Percentiles rank a stretch among this genome's conserved stretches.
Evolutionary conservation across 2,888 invertebrate genomes (phyloP).

Genomic region (Athrips mouffetella): DNA sequence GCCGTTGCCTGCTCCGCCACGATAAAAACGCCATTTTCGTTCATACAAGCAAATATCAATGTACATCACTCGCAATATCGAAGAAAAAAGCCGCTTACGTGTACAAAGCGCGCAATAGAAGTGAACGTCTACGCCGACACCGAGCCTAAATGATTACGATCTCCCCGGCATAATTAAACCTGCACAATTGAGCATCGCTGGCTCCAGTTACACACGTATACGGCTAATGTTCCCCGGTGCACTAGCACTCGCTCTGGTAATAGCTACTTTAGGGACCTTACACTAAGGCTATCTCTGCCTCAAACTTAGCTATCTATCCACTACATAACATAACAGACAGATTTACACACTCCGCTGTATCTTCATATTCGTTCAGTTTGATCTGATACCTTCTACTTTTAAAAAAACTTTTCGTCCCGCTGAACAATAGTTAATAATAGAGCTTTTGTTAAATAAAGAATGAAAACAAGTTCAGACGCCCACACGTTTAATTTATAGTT

Average conservation of each 20-base stretch:
- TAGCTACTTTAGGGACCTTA: neutral
- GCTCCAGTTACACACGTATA: conserved; percentile 3
- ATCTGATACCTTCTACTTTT: too few relatives aligned
- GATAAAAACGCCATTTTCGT: too few relatives aligned
- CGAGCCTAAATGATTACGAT: neutral
- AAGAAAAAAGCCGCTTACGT: neutral
- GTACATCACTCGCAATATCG: neutral
- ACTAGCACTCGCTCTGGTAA: conserved; percentile 6
- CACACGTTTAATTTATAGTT: conserved; percentile 1
- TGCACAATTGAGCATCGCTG: neutral
- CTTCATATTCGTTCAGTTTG: too few relatives aligned
- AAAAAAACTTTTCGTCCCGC: neutral
- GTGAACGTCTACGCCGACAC: neutral
- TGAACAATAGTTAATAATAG: neutral
- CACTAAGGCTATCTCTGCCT: too few relatives aligned
- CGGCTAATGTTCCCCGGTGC: conserved; percentile 5
- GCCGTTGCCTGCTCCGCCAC: neutral
- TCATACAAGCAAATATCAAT: neutral
- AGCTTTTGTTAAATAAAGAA: neutral
- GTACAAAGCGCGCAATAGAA: neutral
- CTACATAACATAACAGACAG: too few relatives aligned
- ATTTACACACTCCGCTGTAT: too few relatives aligned
- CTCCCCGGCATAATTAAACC: conserved; percentile 1
- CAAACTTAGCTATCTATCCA: too few relatives aligned
- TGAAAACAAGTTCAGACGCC: neutral